Evolutionary conservation across 2,797 vertebrate species (phyloP).

Genomic region (Onychomys leucogaster): DNA sequence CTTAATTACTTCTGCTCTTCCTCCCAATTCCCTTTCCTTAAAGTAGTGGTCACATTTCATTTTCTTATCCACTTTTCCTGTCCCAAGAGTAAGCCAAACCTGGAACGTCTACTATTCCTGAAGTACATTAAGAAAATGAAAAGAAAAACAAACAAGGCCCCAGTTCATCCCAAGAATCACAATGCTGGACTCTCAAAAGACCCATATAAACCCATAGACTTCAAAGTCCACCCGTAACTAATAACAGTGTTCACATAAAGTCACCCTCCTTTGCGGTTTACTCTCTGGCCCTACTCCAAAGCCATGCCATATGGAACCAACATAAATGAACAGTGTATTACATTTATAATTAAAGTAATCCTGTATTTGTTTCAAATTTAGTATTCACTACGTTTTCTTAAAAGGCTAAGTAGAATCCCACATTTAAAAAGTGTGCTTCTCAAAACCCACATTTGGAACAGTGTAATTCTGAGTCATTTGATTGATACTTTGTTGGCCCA

Average conservation of each 20-base stretch:
- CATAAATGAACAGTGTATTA: neutral
- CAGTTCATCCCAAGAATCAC: neutral
- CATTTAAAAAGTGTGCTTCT: constrained; percentile 44
- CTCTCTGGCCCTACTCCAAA: constrained; percentile 37
- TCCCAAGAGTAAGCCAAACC: neutral
- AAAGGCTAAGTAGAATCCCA: constrained; percentile 51
- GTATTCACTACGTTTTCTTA: constrained; percentile 19
- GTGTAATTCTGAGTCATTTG: constrained; percentile 50
- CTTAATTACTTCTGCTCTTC: constrained; percentile 32
- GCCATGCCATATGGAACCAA: constrained; percentile 55
- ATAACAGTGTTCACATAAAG: constrained; percentile 7
- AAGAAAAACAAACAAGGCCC: constrained; percentile 20
- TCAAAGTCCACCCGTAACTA: constrained; percentile 37
- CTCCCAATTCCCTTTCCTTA: constrained; percentile 25
- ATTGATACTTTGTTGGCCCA: constrained; percentile 52
- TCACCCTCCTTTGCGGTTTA: constrained; percentile 42
- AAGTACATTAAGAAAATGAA: constrained; percentile 18
- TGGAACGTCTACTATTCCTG: constrained; percentile 15
- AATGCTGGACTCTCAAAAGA: neutral
- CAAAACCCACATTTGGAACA: constrained; percentile 43
- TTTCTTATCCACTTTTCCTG: constrained; percentile 15
- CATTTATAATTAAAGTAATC: constrained; percentile 50
- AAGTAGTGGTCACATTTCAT: neutral
- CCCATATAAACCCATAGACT: neutral
- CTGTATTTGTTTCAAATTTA: constrained; percentile 64